Conservation (phyloP, 2,113 vertebrate species). For the Phaethon lepturus region DNA sequence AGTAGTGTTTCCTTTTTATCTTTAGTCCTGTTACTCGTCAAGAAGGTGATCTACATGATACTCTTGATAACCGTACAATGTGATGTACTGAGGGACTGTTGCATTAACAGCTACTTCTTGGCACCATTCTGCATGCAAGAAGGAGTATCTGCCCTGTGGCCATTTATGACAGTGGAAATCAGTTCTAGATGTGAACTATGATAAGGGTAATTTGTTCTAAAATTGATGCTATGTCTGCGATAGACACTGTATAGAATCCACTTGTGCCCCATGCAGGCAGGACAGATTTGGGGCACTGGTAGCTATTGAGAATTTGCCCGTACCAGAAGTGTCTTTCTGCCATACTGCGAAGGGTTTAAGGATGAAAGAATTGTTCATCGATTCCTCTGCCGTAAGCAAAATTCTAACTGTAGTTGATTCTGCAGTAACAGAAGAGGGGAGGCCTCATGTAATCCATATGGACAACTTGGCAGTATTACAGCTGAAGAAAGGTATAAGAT, state of each 20-base stretch:
- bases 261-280: background rate
- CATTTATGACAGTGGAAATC: background rate
- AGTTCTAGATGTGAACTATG: background rate
- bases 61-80: accelerated
- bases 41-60: background rate
- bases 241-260: background rate
- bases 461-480: background rate
- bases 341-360: accelerated
- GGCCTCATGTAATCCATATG: background rate
- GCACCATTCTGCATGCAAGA: background rate
- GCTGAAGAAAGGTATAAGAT: background rate
- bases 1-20: background rate
- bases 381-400: background rate
- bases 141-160: background rate
- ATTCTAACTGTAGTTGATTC: background rate
- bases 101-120: background rate
- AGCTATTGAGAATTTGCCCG: background rate
- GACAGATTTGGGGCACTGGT: background rate
- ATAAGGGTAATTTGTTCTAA: background rate
- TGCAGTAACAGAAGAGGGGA: background rate
- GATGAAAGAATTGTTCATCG: background rate
- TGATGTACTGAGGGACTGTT: background rate
- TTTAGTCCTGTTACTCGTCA: background rate
- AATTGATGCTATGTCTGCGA: background rate
- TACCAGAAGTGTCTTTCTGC: background rate